Evolutionary conservation across 2,888 invertebrate genomes (phyloP).

Genomic region (Lumbricus terrestris): DNA sequence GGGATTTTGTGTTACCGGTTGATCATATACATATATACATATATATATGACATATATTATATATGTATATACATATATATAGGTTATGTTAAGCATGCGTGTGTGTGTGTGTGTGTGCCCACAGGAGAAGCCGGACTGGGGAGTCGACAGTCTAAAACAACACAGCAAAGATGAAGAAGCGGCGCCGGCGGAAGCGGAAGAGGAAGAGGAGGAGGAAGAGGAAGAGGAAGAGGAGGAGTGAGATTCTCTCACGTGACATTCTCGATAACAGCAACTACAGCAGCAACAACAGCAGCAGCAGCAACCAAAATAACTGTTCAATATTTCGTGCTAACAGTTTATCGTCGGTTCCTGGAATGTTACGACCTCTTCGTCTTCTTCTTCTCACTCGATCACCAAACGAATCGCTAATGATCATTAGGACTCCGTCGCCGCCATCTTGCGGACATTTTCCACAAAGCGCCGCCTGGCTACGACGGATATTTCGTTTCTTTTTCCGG

Average conservation of each 20-base stretch:
- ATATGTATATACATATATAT: too few species aligned
- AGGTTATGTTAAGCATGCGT: too few species aligned
- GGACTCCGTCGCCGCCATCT: background rate
- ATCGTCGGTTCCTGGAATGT: background rate
- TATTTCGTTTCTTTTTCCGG: background rate
- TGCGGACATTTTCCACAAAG: background rate
- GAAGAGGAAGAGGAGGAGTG: conserved; percentile 29
- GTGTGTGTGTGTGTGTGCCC: too few species aligned
- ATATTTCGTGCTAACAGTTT: conserved; percentile 12
- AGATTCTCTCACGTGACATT: conserved; percentile 11
- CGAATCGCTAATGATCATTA: background rate
- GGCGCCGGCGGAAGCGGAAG: conserved; percentile 35
- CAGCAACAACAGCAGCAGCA: background rate
- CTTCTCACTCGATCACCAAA: background rate
- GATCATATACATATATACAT: too few species aligned
- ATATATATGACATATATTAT: too few species aligned
- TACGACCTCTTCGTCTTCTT: too few species aligned
- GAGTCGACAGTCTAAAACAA: conserved; percentile 35
- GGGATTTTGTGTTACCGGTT: too few species aligned
- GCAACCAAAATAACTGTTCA: background rate
- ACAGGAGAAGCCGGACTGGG: conserved; percentile 39
- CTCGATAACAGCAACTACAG: background rate
- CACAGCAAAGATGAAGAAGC: conserved; percentile 36
- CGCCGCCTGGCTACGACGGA: background rate
- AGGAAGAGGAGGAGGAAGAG: conserved; percentile 29